Evolutionary conservation across 2,113 vertebrate genomes (phyloP), one percentile per base, ranked within the genome.

Genomic region (Perca flavescens): DNA sequence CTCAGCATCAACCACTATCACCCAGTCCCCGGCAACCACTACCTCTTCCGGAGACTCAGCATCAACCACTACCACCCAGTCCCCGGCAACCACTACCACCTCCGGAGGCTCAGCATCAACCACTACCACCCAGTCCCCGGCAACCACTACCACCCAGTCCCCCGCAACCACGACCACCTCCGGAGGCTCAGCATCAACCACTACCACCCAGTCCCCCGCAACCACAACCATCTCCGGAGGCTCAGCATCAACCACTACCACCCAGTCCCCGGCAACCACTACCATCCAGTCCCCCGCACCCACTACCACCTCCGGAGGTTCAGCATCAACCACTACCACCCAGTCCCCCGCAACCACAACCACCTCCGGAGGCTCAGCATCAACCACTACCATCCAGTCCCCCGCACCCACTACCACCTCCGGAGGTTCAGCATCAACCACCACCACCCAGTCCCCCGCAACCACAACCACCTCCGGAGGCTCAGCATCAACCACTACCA

Each of bases 41-140:
- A n/a, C n/a, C n/a, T n/a, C n/a, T n/a, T 25, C 22, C 0, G 19
- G 16, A 19, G 8, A 16, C 9, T 22, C 11, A 21, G 16, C 34
- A 49, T 4, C 43, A 8, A 1, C 40, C 19, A 36, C 54, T 22
- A 49, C 28, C 52, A 7, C 25, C n/a, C 50, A 31, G 75, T 19
- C 65, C 10, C 11, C 9, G 19, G 3, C 22, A 31, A 0, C 61
- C 8, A 5, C 12, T 0, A 5, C 2, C 8, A n/a, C 4, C 3
- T 49, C 52, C 3, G n/a, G 31, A 49, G 16, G 9, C 3, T 11
- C 11, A 47, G 16, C 4, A 15, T 2, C n/a, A 12, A 4, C 8
- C 28, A 10, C 6, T 7, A 4, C 4, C 19, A 7, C 4, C 0
- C 50, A 46, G 7, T 11, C 64, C 4, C 1, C 5, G 19, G 43